Evolutionary conservation across 2,797 vertebrate species (phyloP).

Genomic region (Discoglossus pictus): DNA sequence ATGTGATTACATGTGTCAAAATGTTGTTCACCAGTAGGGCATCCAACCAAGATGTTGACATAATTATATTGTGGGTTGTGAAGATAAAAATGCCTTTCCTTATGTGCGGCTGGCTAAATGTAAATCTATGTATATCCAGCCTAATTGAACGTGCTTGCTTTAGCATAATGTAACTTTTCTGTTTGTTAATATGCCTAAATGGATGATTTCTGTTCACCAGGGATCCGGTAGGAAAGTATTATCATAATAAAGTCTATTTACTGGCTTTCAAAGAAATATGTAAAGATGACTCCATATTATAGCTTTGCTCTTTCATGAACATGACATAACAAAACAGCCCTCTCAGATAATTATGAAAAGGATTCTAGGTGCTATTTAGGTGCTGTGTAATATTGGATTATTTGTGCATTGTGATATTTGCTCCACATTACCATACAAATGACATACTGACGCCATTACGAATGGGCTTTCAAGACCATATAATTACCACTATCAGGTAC

Average conservation of each 20-base stretch:
- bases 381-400: neutral
- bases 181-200: constrained; percentile 12
- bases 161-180: constrained; percentile 5
- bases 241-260: constrained; percentile 2
- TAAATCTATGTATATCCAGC: neutral
- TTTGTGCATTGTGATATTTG: constrained; percentile 10
- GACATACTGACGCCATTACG: neutral
- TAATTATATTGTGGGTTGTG: too few relatives aligned
- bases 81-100: too few relatives aligned
- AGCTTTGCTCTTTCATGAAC: neutral
- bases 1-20: too few relatives aligned
- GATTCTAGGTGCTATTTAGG: constrained; percentile 8
- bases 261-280: neutral
- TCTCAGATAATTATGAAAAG: constrained; percentile 1
- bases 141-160: constrained; percentile 6
- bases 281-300: neutral
- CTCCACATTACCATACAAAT: constrained; percentile 16
- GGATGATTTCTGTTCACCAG: neutral
- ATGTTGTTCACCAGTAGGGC: too few relatives aligned
- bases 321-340: neutral
- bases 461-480: constrained; percentile 11
- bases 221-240: constrained; percentile 11
- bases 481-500: neutral
- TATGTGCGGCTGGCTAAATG: constrained; percentile 1
- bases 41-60: too few relatives aligned